These are phyloP conservation scores for Blera fallax DNA, from an alignment of 2,888 invertebrate species.

Conservation along the genomic window DNA sequence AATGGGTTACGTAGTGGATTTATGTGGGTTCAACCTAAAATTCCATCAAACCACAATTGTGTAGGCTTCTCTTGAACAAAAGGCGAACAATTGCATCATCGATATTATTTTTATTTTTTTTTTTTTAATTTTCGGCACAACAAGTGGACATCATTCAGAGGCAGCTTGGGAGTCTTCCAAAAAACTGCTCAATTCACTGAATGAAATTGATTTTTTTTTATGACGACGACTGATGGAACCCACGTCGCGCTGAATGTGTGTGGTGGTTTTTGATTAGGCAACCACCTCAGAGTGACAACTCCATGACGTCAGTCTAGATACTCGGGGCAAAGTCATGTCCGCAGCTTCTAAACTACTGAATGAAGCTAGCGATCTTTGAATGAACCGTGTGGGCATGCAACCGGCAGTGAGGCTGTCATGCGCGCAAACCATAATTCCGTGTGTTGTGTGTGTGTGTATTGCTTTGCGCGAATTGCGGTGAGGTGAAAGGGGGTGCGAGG, in stretches of 20 bases:
- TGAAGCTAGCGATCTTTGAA: slow-evolving; percentile 64
- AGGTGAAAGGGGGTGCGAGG: slow-evolving; percentile 13
- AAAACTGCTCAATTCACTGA: slow-evolving; percentile 25
- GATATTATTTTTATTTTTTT: slow-evolving; percentile 12
- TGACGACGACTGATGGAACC: slow-evolving; percentile 42
- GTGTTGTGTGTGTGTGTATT: not conserved
- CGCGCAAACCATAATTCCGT: slow-evolving; percentile 63
- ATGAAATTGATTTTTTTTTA: slow-evolving; percentile 20
- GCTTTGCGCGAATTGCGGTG: slow-evolving; percentile 22
- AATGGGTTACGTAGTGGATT: slow-evolving; percentile 33
- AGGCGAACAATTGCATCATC: slow-evolving; percentile 60
- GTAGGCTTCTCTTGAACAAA: slow-evolving; percentile 58
- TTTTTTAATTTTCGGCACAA: slow-evolving; percentile 39
- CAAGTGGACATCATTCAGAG: slow-evolving; percentile 52
- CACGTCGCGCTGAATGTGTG: slow-evolving; percentile 32
- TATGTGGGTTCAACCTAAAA: slow-evolving; percentile 69
- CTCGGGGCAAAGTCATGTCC: slow-evolving; percentile 54
- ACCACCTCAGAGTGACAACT: slow-evolving; percentile 63
- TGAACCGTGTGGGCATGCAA: slow-evolving; percentile 65
- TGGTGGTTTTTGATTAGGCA: slow-evolving; percentile 62
- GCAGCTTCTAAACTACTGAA: slow-evolving; percentile 62
- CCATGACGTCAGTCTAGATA: slow-evolving; percentile 61
- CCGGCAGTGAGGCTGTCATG: slow-evolving; percentile 66
- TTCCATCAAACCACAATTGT: slow-evolving; percentile 44
- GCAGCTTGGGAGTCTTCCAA: slow-evolving; percentile 25